Conservation (phyloP, 2,113 vertebrate genomes). For the Colinus virginianus region DNA sequence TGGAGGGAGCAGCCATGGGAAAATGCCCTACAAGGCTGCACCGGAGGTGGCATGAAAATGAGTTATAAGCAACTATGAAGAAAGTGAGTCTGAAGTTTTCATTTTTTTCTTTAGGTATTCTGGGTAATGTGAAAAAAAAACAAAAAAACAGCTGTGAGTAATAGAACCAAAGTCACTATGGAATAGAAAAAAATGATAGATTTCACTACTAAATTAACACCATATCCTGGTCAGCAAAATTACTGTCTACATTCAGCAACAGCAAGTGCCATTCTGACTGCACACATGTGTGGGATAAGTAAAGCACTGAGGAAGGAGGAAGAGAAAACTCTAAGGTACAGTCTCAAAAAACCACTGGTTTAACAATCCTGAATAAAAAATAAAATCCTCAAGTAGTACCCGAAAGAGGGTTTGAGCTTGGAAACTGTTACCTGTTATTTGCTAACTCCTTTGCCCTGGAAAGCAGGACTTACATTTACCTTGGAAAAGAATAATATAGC, state of each 20-base stretch:
- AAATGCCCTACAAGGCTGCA: background rate
- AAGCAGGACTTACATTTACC: background rate
- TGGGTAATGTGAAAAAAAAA: background rate
- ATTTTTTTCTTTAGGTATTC: background rate
- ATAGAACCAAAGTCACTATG: background rate
- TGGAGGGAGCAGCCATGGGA: background rate
- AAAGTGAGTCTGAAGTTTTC: background rate
- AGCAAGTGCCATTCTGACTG: background rate
- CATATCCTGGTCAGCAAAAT: background rate
- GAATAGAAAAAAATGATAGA: background rate
- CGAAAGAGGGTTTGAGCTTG: background rate
- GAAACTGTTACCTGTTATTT: background rate
- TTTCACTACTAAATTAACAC: background rate
- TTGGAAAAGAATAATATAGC: background rate
- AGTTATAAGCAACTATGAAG: background rate
- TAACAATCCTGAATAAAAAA: background rate
- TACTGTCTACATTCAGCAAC: background rate
- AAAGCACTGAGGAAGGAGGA: background rate
- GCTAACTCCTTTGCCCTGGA: background rate
- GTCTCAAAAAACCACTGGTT: background rate
- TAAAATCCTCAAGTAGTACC: background rate
- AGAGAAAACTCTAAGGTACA: background rate
- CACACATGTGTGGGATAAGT: background rate
- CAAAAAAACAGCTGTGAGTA: background rate
- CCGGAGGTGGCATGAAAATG: background rate